Conservation (phyloP, 2,888 invertebrate genomes). For the Tipula unca region DNA sequence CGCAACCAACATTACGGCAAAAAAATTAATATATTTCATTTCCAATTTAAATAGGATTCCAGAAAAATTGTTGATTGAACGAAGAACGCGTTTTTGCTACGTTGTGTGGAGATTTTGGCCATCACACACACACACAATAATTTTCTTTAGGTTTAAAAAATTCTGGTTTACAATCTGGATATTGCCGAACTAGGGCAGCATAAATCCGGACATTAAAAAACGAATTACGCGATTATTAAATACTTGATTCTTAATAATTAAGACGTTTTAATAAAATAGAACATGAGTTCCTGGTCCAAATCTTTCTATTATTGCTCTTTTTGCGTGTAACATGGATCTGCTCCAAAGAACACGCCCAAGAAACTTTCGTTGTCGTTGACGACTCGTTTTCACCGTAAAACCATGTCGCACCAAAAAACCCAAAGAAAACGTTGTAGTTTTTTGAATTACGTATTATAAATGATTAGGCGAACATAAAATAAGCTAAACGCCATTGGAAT, state of each 20-base stretch:
- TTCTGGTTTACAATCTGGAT: neutral
- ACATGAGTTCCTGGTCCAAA: neutral
- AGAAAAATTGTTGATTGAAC: neutral
- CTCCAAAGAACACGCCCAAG: neutral
- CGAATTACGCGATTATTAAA: no score
- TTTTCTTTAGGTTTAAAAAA: neutral
- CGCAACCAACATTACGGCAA: neutral
- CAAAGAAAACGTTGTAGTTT: neutral
- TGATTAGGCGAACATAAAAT: neutral
- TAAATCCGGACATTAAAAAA: neutral
- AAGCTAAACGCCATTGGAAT: no score
- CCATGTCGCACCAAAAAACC: neutral
- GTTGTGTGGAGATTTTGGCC: neutral
- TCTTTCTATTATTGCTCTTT: conserved; percentile 9
- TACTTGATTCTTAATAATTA: no score
- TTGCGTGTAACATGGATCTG: neutral
- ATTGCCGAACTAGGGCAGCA: neutral
- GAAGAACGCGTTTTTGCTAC: neutral
- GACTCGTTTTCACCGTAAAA: neutral
- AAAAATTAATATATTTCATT: neutral
- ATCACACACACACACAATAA: neutral
- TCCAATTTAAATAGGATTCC: neutral
- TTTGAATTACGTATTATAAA: conserved; percentile 4
- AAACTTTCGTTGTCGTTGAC: neutral
- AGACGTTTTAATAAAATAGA: no score